Conservation (phyloP, 2,888 invertebrate genomes). For the Agrochola lota region DNA sequence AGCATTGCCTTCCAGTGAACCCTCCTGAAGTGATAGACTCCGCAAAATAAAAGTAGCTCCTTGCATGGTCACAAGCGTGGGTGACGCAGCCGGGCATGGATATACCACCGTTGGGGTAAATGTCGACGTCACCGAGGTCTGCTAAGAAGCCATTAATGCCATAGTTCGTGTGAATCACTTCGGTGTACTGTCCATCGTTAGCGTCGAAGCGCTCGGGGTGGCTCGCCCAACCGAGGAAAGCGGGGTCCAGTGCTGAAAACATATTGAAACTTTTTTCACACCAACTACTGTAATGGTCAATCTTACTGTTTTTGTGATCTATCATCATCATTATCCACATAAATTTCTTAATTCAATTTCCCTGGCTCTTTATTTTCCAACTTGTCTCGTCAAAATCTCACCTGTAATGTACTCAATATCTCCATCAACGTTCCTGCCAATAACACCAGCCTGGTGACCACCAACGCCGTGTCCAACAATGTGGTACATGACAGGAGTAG, state of each 20-base stretch:
- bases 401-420: conserved; percentile 80
- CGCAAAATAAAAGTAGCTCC: conserved; percentile 79
- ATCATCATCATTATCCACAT: background rate
- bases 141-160: conserved; percentile 78
- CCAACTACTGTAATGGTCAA: background rate
- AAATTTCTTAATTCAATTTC: too few species aligned
- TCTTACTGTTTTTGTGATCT: background rate
- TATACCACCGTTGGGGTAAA: conserved; percentile 82
- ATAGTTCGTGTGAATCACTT: conserved; percentile 83
- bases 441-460: conserved; percentile 80
- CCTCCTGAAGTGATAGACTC: conserved; percentile 78
- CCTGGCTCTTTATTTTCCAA: background rate
- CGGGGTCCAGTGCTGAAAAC: conserved; percentile 79
- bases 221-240: conserved; percentile 80
- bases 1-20: conserved; percentile 79
- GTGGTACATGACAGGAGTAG: conserved; percentile 74
- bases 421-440: conserved; percentile 77
- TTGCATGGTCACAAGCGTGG: conserved; percentile 78
- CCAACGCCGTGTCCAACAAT: conserved; percentile 82
- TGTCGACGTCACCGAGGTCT: conserved; percentile 79
- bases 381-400: conserved; percentile 57
- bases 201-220: conserved; percentile 76
- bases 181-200: conserved; percentile 79
- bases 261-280: background rate
- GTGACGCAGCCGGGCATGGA: conserved; percentile 82